Evolutionary conservation across 2,888 invertebrate species (phyloP).

Genomic region (Pilophorus perplexus): DNA sequence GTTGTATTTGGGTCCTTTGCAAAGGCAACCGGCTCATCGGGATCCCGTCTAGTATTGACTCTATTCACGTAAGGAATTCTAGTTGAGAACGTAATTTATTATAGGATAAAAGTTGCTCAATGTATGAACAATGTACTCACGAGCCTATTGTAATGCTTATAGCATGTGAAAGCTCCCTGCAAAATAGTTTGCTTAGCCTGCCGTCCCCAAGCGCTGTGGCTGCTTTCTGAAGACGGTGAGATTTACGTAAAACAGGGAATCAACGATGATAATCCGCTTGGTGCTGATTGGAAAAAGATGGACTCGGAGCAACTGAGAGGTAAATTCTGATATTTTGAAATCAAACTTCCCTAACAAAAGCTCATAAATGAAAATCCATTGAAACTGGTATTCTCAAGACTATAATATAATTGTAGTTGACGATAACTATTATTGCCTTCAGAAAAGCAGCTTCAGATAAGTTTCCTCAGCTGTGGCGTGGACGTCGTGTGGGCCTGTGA

Average conservation of each 20-base stretch:
- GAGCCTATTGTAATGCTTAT: neutral
- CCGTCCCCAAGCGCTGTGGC: slow-evolving; percentile 53
- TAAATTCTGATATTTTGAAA: neutral
- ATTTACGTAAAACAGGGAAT: slow-evolving; percentile 55
- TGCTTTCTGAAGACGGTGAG: slow-evolving; percentile 53
- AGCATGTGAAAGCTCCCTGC: slow-evolving; percentile 46
- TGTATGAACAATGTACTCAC: too few relatives aligned
- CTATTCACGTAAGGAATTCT: slow-evolving; percentile 26
- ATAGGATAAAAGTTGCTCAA: too few relatives aligned
- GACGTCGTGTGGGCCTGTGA: slow-evolving; percentile 57
- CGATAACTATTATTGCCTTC: neutral
- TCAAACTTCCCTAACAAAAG: too few relatives aligned
- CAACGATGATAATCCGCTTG: slow-evolving; percentile 52
- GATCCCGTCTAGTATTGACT: slow-evolving; percentile 49
- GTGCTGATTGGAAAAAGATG: slow-evolving; percentile 54
- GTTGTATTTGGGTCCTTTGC: slow-evolving; percentile 53
- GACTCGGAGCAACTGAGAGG: slow-evolving; percentile 53
- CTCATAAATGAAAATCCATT: too few relatives aligned
- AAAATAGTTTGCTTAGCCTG: slow-evolving; percentile 43
- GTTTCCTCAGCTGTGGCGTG: slow-evolving; percentile 54
- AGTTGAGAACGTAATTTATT: too few relatives aligned
- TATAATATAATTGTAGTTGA: too few relatives aligned
- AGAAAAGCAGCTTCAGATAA: slow-evolving; percentile 50
- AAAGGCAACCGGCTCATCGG: slow-evolving; percentile 49
- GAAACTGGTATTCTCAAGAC: too few relatives aligned